phyloP scores from a whole-genome alignment of 2,797 vertebrate genomes.

The Chaetophractus vellerosus region DNA sequence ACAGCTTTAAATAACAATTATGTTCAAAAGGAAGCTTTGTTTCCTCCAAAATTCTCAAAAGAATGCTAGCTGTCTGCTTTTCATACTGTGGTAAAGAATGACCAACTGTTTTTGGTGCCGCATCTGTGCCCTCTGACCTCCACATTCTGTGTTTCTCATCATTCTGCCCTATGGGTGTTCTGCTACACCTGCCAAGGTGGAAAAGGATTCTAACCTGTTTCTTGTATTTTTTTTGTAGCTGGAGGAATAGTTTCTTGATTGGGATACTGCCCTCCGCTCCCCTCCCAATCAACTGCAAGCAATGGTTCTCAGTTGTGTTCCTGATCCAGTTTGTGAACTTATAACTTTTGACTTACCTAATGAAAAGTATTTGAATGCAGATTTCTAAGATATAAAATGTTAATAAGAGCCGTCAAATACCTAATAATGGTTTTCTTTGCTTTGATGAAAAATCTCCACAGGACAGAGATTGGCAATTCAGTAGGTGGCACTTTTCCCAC shows the following conservation, averaged over 20 bases:
- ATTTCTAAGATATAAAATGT: slow-evolving; percentile 70
- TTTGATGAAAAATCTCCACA: slow-evolving; percentile 74
- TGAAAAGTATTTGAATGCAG: slow-evolving; percentile 71
- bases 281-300: background rate
- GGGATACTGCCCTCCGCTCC: background rate
- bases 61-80: background rate
- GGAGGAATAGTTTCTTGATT: slow-evolving; percentile 32
- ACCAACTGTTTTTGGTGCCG: background rate
- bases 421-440: slow-evolving; percentile 75
- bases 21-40: slow-evolving; percentile 13
- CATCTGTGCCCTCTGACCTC: background rate
- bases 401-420: slow-evolving; percentile 69
- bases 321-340: slow-evolving; percentile 51
- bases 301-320: slow-evolving; percentile 5
- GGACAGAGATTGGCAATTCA: slow-evolving; percentile 77
- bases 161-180: background rate
- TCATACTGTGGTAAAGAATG: background rate
- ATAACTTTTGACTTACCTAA: slow-evolving; percentile 65
- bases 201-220: background rate
- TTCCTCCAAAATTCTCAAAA: slow-evolving; percentile 21
- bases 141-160: background rate
- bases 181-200: background rate
- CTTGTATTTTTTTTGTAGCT: background rate
- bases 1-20: background rate
- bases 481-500: slow-evolving; percentile 68